Conservation (phyloP, 2,797 vertebrate genomes). For the Silurus aristotelis region DNA sequence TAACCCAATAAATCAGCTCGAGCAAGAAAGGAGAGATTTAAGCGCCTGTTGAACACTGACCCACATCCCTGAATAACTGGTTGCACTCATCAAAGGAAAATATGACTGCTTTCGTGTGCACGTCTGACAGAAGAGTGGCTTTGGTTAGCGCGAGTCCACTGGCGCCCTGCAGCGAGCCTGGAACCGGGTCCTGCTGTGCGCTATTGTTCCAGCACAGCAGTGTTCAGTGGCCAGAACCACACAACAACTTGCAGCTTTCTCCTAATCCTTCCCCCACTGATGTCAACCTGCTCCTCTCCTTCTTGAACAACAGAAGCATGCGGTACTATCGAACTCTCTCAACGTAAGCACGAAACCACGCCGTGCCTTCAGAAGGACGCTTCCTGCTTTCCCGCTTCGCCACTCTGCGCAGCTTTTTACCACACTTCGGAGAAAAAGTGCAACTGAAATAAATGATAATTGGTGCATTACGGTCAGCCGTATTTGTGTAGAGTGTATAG, state of each 20-base stretch:
- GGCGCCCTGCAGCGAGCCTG: conserved; percentile 24
- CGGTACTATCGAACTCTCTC: conserved; percentile 9
- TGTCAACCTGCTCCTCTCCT: conserved; percentile 24
- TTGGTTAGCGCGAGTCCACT: conserved; percentile 34
- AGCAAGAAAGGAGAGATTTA: conserved; percentile 9
- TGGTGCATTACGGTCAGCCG: conserved; percentile 14
- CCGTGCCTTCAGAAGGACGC: not conserved
- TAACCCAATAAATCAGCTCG: conserved; percentile 41
- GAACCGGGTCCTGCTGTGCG: conserved; percentile 9
- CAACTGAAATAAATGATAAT: conserved; percentile 32
- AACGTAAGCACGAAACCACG: conserved; percentile 5
- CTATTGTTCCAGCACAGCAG: conserved; percentile 29
- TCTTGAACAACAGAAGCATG: conserved; percentile 15
- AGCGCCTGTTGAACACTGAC: conserved; percentile 14
- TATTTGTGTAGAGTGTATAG: no score
- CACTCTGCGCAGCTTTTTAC: not conserved
- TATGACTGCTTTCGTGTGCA: conserved; percentile 32
- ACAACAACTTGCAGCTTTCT: conserved; percentile 4
- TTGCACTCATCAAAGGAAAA: conserved; percentile 40
- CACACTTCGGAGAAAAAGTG: not conserved
- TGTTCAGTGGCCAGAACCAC: conserved; percentile 3
- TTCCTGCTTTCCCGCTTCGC: not conserved
- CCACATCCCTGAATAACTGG: conserved; percentile 32
- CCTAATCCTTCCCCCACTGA: conserved; percentile 20
- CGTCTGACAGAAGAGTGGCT: conserved; percentile 37